Conservation (phyloP, 2,797 vertebrate species). For the Tauraco hartlaubi region DNA sequence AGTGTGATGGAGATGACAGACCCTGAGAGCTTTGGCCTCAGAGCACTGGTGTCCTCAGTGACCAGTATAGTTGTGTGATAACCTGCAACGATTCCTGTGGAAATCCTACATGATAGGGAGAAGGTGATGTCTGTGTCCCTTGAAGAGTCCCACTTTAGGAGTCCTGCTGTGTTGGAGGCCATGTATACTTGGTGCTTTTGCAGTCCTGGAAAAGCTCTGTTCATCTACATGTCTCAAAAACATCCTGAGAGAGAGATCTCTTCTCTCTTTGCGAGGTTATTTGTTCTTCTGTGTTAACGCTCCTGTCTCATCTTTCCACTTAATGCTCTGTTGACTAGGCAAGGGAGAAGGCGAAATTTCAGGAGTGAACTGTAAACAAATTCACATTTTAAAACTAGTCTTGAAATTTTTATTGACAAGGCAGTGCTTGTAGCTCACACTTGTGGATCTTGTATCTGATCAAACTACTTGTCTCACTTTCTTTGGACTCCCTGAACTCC, state of each 20-base stretch:
- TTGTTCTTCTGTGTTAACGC: background rate
- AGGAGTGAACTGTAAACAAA: background rate
- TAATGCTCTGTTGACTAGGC: background rate
- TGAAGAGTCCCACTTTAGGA: background rate
- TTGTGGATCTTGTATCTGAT: fast-evolving
- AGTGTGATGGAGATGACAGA: fast-evolving
- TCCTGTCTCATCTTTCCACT: background rate
- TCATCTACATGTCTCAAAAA: fast-evolving
- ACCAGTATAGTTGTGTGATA: background rate
- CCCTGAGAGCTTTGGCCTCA: background rate
- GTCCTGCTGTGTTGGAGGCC: background rate
- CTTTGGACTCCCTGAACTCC: background rate
- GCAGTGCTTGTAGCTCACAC: background rate
- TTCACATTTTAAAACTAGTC: background rate
- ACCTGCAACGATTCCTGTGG: background rate
- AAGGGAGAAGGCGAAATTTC: background rate
- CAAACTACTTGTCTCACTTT: background rate
- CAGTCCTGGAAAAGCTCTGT: background rate
- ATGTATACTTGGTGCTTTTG: fast-evolving
- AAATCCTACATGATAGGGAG: fast-evolving
- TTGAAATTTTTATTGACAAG: background rate
- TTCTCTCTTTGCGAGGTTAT: fast-evolving
- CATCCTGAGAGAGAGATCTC: fast-evolving
- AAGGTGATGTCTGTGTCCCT: background rate
- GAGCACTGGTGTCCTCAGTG: background rate